Evolutionary conservation across 1,140 invertebrate genomes (phyloP), one percentile per base, ranked within the genome.

Genomic region (Oryctes rhinoceros): DNA sequence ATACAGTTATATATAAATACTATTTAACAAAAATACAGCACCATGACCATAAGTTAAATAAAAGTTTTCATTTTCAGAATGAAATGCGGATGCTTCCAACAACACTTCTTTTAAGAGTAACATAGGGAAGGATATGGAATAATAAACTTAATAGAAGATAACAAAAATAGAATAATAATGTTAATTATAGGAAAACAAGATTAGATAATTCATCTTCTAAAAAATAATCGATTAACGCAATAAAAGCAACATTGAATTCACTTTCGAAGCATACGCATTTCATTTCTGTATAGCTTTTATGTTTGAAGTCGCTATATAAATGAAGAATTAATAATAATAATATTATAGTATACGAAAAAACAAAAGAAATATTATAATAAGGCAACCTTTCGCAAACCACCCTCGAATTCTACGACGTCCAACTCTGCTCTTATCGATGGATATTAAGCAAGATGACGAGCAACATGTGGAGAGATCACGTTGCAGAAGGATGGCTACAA

Each of bases 21-120:
- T 78, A 78, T 78, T 78, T 78, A 78, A 78, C 76, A 78, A 78
- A 77, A 78, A 78, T 78, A 78, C 48, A 78, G 76, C 76, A 78
- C 76, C 76, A 53, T 78, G 76, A 78, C 76, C 76, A 78, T 59
- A 78, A 53, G 76, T 47, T 78, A 53, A 53, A 59, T 77, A 77
- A 53, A 24, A 13, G 48, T 11, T 39, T 47, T 76, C 20, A 20
- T 76, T 44, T 18, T 44, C 11, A 76, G 44, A 44, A 76, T 13
- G 44, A 47, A 71, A 35, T 24, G 67, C 20, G 11, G 9, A 30
- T 71, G 35, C 35, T 37, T 71, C 67, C 1, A 13, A 18, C 6
- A 65, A 65, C n/a, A 65, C 13, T 30, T 30, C 6, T 24, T 44
- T 44, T 44, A 44, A 44, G 39, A 44, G 39, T 44, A 44, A 53